A percentile compares a stretch with the other conserved stretches of the same genome.
These are phyloP conservation scores for Urosaurus nigricauda DNA, from an alignment of 2,797 vertebrate species.

Conservation along the genomic window DNA sequence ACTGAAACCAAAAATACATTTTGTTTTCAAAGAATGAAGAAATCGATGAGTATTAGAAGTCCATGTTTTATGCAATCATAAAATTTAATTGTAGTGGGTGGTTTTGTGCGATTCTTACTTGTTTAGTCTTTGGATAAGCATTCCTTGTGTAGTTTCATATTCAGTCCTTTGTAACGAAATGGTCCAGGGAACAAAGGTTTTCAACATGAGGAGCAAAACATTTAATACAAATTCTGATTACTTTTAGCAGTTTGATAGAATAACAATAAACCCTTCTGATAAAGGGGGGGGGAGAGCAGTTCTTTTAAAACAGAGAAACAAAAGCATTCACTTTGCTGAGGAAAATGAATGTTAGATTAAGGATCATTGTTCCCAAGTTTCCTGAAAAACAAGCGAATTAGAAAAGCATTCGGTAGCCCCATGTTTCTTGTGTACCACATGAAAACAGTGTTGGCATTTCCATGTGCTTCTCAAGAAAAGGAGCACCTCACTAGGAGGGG, in stretches of 20 bases:
- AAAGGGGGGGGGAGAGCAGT: neutral
- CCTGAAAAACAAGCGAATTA: neutral
- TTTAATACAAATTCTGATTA: neutral
- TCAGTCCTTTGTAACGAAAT: neutral
- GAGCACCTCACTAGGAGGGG: neutral
- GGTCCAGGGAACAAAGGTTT: neutral
- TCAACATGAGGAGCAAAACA: no score
- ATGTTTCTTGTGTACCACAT: neutral
- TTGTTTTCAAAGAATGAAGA: neutral
- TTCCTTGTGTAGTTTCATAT: no score
- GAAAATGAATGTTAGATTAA: no score
- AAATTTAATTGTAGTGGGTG: neutral
- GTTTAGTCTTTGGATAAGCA: neutral
- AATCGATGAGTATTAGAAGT: neutral
- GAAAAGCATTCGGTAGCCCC: neutral
- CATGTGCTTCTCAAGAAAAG: neutral
- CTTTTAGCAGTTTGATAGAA: neutral
- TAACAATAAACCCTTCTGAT: neutral
- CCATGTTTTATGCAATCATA: neutral
- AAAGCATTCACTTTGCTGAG: no score
- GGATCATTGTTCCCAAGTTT: neutral
- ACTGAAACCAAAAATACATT: neutral
- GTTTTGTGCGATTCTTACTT: neutral
- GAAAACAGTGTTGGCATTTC: constrained; percentile 11
- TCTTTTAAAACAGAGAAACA: neutral